Evolutionary conservation across 2,888 invertebrate species (phyloP), one percentile per base, ranked within the genome.

Genomic region (Phaedon cochleariae): DNA sequence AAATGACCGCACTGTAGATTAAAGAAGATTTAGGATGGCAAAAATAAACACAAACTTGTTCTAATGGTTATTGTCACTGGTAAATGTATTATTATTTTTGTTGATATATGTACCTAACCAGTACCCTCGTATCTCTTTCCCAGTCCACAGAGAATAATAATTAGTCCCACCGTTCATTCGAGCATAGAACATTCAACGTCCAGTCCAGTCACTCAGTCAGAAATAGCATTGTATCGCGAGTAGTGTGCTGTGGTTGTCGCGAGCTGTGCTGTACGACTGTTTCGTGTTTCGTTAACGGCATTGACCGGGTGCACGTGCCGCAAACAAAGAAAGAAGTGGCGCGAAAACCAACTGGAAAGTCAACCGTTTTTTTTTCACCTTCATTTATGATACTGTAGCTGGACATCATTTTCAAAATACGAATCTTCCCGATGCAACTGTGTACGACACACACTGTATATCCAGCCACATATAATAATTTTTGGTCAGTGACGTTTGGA

Each of bases 311-410:
- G 22, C 37, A 31, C 41, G 55, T 55, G 55, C 41, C 54, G 37
- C 55, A 18, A 55, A 55, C 55, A 55, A 55, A 55, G 55, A 41
- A 55, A 18, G 6, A 55, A 22, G 37, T 55, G 55, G 55, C 55
- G 55, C 55, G 20, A 55, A 34, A 34, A 12, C 34, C 6, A 10
- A 12, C 34, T 34, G 34, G 34, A 34, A 41, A 55, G 41, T 55
- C 41, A 41, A 55, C 55, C 55, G 55, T 55, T 55, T 55, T 20
- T 55, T 41, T 2, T 20, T n/a, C n/a, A n/a, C n/a, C n/a, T n/a
- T n/a, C n/a, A n/a, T n/a, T n/a, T n/a, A n/a, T n/a, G n/a, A n/a
- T n/a, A n/a, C n/a, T n/a, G n/a, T n/a, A n/a, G n/a, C n/a, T n/a
- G n/a, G n/a, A n/a, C n/a, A n/a, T n/a, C n/a, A 34, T 34, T 10